These are phyloP conservation scores for Resseliella maxima DNA, from an alignment of 2,888 invertebrate genomes.

Conservation along the genomic window DNA sequence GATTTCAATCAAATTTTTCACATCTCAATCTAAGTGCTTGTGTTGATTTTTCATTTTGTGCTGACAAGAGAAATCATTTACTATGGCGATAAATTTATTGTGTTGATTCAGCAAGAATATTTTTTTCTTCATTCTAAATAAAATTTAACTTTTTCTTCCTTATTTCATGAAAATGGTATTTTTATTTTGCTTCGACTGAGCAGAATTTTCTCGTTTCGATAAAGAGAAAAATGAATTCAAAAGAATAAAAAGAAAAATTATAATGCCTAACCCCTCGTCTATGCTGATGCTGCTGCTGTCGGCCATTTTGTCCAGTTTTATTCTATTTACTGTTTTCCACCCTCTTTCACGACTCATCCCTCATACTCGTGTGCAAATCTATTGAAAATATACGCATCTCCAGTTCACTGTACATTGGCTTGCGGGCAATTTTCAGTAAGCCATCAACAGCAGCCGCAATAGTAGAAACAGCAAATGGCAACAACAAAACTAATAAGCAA, in stretches of 20 bases:
- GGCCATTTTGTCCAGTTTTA: constrained; percentile 55
- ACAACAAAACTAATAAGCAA: not conserved
- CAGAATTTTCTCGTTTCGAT: not conserved
- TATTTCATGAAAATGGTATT: not conserved
- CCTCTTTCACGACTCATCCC: constrained; percentile 25
- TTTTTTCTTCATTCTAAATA: not conserved
- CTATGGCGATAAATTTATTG: not conserved
- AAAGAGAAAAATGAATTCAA: not conserved
- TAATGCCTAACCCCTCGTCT: not conserved
- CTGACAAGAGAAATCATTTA: not conserved
- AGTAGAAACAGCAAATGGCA: constrained; percentile 11
- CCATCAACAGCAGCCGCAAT: constrained; percentile 22
- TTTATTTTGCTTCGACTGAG: not conserved
- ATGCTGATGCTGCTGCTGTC: constrained; percentile 30
- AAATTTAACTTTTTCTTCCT: not conserved
- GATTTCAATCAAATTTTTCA: too few species aligned
- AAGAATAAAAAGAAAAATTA: not conserved
- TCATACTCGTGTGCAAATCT: not conserved
- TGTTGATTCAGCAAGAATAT: not conserved
- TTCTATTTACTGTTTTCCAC: constrained; percentile 53
- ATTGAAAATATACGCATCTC: constrained; percentile 9
- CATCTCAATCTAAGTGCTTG: not conserved
- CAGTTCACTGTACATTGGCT: not conserved
- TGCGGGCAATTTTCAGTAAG: constrained; percentile 39
- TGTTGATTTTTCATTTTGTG: not conserved